Evolutionary conservation across 2,113 vertebrate species (phyloP), one percentile per base, ranked within the genome.

Genomic region (Crotophaga sulcirostris): DNA sequence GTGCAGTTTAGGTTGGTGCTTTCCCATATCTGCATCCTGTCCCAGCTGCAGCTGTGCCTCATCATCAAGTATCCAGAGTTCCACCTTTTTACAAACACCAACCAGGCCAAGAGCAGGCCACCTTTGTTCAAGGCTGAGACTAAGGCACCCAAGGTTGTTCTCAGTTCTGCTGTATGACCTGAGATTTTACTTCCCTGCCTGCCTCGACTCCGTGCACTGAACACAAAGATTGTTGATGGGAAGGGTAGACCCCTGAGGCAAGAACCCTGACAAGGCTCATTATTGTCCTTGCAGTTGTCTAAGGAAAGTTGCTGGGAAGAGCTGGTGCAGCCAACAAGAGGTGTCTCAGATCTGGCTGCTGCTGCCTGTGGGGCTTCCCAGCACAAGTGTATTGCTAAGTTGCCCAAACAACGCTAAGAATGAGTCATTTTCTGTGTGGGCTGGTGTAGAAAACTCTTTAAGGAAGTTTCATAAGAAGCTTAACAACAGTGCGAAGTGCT

Each of bases 401-500:
- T 85, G 63, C 59, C 63, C 26, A 6, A 83, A 72, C 75, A 92
- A 72, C 88, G 60, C 72, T n/a, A 67, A 51, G 51, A 91, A 47
- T 47, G 10, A 85, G 89, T 91, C 87, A 59, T 95, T 66, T 81
- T 26, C 45, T 38, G 33, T 2, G 78, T 94, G 82, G 75, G 95
- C 1, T 21, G 51, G 81, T 89, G 77, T 90, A 86, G 85, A 93
- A 76, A 85, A 58, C 55, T 83, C 74, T 45, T 92, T 93, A 72
- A 58, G 85, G 93, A 95, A 93, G 72, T 97, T 95, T 94, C 75
- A 67, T 31, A 74, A 74, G 84, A 60, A 77, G 55, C 89, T 67
- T 18, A 82, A 93, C 64, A 77, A 42, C 84, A 55, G 51, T 6
- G 59, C 75, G 94, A 87, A 72, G 81, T 92, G 74, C 87, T 82